Conservation (phyloP, 2,113 vertebrate genomes). For the Chamaea fasciata region DNA sequence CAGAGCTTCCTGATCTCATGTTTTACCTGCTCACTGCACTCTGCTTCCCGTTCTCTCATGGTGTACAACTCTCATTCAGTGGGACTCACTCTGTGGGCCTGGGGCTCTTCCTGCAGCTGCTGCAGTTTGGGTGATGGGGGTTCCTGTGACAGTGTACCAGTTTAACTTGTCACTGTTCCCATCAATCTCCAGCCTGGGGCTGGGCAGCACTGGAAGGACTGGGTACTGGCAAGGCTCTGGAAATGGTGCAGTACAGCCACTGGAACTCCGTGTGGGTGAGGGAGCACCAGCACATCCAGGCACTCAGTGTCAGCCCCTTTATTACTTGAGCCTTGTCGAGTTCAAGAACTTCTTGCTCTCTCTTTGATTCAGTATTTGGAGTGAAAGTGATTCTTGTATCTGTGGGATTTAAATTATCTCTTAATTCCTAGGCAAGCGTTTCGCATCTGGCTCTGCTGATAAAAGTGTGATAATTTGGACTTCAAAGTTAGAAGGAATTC, state of each 20-base stretch:
- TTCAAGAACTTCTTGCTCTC: conserved; percentile 8
- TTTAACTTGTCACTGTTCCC: not conserved
- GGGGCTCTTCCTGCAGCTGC: not conserved
- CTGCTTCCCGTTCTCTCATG: not conserved
- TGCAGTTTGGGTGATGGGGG: not conserved
- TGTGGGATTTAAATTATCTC: conserved; percentile 16
- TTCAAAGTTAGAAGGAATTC: conserved; percentile 95
- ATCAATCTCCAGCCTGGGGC: not conserved
- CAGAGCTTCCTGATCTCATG: not conserved
- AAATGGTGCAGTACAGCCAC: rapidly evolving
- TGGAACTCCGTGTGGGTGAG: rapidly evolving
- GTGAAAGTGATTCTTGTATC: not conserved
- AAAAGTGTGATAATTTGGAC: conserved; percentile 99
- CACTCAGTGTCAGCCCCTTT: not conserved
- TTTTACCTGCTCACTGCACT: rapidly evolving
- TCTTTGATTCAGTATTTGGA: conserved; percentile 1
- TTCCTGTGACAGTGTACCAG: not conserved
- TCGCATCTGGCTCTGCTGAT: conserved; percentile 96
- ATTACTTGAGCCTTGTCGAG: not conserved
- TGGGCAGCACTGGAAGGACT: not conserved
- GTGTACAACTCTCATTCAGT: rapidly evolving
- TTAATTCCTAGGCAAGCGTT: conserved; percentile 86
- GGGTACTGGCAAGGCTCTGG: not conserved
- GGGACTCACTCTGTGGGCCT: not conserved
- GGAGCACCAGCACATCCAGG: not conserved